Evolutionary conservation across 2,888 invertebrate genomes (phyloP).

Genomic region (Globia sparganii): DNA sequence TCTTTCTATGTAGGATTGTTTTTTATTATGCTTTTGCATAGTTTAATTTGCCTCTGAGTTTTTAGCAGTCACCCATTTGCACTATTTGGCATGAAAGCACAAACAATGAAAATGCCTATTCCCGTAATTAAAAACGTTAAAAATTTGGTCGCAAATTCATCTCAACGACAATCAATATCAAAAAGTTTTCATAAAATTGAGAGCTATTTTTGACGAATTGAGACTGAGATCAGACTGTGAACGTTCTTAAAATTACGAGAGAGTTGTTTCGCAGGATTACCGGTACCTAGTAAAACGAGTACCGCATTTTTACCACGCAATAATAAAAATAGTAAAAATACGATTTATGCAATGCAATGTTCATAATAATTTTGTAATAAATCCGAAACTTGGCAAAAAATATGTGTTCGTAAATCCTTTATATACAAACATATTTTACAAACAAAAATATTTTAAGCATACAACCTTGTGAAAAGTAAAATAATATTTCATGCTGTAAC

Average conservation of each 20-base stretch:
- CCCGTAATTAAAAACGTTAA: too few species aligned
- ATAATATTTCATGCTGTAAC: constrained; percentile 11
- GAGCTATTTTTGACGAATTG: too few species aligned
- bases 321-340: background rate
- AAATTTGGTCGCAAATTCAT: too few species aligned
- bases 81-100: background rate
- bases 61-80: background rate
- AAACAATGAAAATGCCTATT: background rate
- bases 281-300: background rate
- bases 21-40: background rate
- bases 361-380: background rate
- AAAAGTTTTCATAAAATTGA: too few species aligned
- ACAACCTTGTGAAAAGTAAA: background rate
- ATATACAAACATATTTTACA: background rate
- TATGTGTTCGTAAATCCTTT: background rate
- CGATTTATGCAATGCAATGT: background rate
- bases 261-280: background rate
- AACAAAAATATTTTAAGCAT: background rate
- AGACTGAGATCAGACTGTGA: too few species aligned
- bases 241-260: background rate
- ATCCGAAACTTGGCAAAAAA: background rate
- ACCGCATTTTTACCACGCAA: background rate
- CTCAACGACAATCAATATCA: too few species aligned
- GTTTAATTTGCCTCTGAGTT: background rate
- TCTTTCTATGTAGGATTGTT: background rate